Base-by-base conservation (phyloP, 2,797 vertebrate species). In the Cyprinodon diabolis region DNA sequence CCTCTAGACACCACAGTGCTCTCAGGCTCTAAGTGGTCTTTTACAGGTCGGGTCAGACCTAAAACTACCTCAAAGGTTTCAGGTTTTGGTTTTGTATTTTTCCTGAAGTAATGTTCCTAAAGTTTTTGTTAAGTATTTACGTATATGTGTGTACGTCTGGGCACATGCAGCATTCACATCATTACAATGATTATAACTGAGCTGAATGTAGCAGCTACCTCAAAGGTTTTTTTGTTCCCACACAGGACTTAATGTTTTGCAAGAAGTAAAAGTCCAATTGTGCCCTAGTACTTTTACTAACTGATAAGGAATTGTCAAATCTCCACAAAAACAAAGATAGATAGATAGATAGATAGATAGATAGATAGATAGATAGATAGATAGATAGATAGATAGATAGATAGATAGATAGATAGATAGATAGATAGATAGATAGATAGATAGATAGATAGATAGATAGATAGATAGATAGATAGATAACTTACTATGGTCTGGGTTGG, bases 401-500 rank as follows among this genome's bases (percentile, higher is more conserved):
- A 25, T 25, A 25, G 25, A 25, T 25, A 25, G 25, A 25, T 25
- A 25, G 25, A 25, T 25, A 25, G 25, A 25, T 25, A 25, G 25
- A 25, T 25, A 25, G 25, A 25, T 25, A 25, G 25, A 25, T 25
- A 30, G 30, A 30, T 1, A 30, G 1, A 30, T 30, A 30, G 30
- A 30, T 30, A 30, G 30, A 30, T 30, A 30, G 30, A 30, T 30
- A 30, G 30, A 30, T 30, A 30, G 30, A 30, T 30, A 30, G 30
- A 30, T 30, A 30, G 30, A 30, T 30, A 30, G 30, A 30, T 30
- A 30, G 30, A 30, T 25, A 56, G 58, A 8, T 45, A 10, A 93
- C 97, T 94, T 92, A 99, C 98, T 96, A 87, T 95, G 95, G 82
- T 98, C 96, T 45, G 97, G 95, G 89, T 97, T 96, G 47, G 97